Evolutionary conservation across 2,888 invertebrate genomes (phyloP), one percentile per base, ranked within the genome.

Genomic region (Oegoconia quadripuncta): DNA sequence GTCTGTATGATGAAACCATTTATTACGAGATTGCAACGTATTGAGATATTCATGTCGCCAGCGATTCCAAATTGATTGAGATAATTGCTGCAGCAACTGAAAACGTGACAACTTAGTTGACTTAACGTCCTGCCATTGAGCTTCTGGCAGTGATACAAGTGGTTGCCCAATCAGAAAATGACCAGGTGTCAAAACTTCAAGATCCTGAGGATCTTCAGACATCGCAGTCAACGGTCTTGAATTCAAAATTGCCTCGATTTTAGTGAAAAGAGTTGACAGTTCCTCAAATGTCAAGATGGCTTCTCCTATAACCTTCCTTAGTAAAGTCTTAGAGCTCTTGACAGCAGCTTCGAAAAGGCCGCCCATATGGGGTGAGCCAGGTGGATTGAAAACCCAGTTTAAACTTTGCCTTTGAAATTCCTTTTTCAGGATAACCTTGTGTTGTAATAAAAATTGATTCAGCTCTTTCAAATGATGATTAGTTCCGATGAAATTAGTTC

Each of bases 311-410:
- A 35, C 37, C 3, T 42, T 40, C 12, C 25, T 42, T 6, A 51
- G 23, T 30, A 45, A 44, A 8, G 33, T 20, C 36, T 52, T 52
- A 1, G 44, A 37, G 2, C 42, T 41, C 34, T 50, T 53, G 6
- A 50, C 40, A 1, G 28, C 44, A 13, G 37, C 37, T 20, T 54
- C 50, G 15, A 33, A 46, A 2, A 52, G 28, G n/a, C 48, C 48
- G 2, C 48, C 52, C 11, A 42, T 40, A 16, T 44, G 36, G 30
- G 33, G 18, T 0, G 36, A 39, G 1, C 31, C 26, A 2, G 45
- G 41, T 2, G 38, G 38, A 34, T 39, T 42, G 9, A 13, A 41
- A n/a, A n/a, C 33, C 44, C 39, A 45, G n/a, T n/a, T n/a, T n/a
- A n/a, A n/a, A n/a, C n/a, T 1, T 18, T 18, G 3, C 41, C 16